phyloP scores from a whole-genome alignment of 1,140 invertebrate species.

The Anastrepha obliqua region DNA sequence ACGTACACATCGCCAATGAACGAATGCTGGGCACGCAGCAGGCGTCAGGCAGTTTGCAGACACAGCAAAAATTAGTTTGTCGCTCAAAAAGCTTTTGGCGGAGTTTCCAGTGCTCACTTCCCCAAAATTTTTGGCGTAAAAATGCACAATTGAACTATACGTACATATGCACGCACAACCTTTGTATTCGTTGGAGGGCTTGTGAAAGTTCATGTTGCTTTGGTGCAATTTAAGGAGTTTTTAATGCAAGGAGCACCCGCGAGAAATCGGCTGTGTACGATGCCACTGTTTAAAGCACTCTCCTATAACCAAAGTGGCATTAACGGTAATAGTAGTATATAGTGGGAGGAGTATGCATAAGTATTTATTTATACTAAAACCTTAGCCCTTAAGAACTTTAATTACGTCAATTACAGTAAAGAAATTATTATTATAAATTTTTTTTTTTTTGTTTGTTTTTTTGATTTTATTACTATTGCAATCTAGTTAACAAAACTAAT shows the following conservation, averaged over 20 bases:
- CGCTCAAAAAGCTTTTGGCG: not conserved
- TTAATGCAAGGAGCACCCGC: not conserved
- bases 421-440: too few relatives aligned
- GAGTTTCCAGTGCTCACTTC: not conserved
- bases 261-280: too few relatives aligned
- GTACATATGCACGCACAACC: not conserved
- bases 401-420: too few relatives aligned
- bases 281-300: too few relatives aligned
- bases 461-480: too few relatives aligned
- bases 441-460: too few relatives aligned
- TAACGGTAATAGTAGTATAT: too few relatives aligned
- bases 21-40: not conserved
- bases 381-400: too few relatives aligned
- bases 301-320: too few relatives aligned
- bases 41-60: not conserved
- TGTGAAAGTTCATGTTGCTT: conserved; percentile 11
- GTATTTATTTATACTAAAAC: too few relatives aligned
- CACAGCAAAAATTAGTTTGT: not conserved
- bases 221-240: conserved; percentile 19
- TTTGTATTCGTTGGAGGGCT: not conserved
- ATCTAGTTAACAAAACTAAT: too few relatives aligned
- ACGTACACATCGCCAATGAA: not conserved
- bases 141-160: not conserved
- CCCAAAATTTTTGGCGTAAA: not conserved
- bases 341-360: too few relatives aligned